Percentiles rank a stretch among this genome's conserved stretches.
phyloP scores from a whole-genome alignment of 2,113 vertebrate genomes.

The Chaetorhynchus papuensis region DNA sequence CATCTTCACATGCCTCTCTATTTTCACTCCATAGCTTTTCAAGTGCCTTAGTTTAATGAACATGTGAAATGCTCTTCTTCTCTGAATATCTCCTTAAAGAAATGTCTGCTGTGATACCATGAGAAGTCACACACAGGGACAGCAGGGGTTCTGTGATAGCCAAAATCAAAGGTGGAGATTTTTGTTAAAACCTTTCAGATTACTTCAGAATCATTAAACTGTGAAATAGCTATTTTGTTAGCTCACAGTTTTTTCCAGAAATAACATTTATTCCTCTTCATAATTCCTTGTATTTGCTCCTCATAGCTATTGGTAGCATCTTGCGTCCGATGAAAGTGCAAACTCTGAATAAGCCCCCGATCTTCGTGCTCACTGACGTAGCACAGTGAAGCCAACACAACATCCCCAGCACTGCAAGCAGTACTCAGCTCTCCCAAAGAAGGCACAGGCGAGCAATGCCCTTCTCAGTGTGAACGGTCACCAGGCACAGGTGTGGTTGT shows the following conservation, averaged over 20 bases:
- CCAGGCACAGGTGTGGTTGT: background rate
- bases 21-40: background rate
- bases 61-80: background rate
- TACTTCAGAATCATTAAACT: background rate
- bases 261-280: background rate
- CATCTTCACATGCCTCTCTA: background rate
- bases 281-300: background rate
- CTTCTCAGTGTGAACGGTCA: background rate
- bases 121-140: background rate
- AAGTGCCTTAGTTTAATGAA: background rate
- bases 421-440: background rate
- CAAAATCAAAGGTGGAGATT: background rate
- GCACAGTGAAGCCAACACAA: background rate
- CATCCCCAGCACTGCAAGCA: background rate
- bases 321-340: background rate
- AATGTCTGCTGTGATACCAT: background rate
- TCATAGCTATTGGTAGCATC: background rate
- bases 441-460: background rate
- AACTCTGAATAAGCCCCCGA: background rate
- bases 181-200: constrained; percentile 15
- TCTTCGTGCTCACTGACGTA: background rate
- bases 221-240: constrained; percentile 3
- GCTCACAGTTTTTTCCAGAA: background rate
- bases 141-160: background rate
- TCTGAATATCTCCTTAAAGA: background rate